Conservation (phyloP, 2,888 invertebrate genomes). For the Xestia sexstrigata region DNA sequence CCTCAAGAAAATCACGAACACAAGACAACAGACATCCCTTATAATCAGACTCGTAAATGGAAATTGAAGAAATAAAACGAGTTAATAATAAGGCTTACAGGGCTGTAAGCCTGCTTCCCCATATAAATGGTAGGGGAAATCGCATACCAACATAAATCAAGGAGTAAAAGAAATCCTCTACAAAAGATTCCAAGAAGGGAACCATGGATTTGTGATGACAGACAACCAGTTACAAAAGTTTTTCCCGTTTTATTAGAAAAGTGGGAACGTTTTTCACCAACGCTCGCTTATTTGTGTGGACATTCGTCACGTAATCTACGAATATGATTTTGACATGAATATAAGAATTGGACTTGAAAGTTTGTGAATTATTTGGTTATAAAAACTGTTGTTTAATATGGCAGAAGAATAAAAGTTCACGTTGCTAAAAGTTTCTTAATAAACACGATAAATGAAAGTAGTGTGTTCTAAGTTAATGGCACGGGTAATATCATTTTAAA, state of each 20-base stretch:
- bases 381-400: conserved; percentile 17
- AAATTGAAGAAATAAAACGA: conserved; percentile 68
- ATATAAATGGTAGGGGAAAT: conserved; percentile 51
- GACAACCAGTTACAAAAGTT: conserved; percentile 73
- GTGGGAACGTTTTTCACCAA: conserved; percentile 65
- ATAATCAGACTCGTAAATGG: conserved; percentile 70
- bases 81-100: conserved; percentile 71
- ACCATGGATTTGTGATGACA: conserved; percentile 71
- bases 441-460: conserved; percentile 13
- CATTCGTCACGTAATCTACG: conserved; percentile 56
- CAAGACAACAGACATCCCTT: conserved; percentile 55
- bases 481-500: conserved; percentile 24
- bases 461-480: conserved; percentile 9
- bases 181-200: conserved; percentile 56
- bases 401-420: neutral
- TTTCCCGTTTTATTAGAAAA: conserved; percentile 73
- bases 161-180: conserved; percentile 67
- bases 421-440: conserved; percentile 23
- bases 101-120: conserved; percentile 27
- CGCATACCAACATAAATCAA: conserved; percentile 72
- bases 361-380: conserved; percentile 16
- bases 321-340: conserved; percentile 43
- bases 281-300: conserved; percentile 52
- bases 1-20: conserved; percentile 55
- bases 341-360: conserved; percentile 26